These are phyloP conservation scores for Temnothorax nylanderi DNA, from an alignment of 1,140 invertebrate genomes.

Conservation along the genomic window DNA sequence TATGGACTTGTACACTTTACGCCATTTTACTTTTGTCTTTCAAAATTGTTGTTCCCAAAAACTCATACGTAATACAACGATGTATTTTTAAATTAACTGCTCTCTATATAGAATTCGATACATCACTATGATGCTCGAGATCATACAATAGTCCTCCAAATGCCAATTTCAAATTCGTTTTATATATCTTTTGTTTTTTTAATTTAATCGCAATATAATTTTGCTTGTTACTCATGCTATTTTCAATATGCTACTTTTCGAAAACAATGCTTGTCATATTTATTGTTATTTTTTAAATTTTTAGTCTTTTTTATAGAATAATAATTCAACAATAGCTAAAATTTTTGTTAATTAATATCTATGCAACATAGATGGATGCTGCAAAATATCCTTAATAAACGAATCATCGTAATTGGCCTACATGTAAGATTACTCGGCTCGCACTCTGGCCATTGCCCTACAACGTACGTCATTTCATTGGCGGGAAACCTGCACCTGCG, in stretches of 20 bases:
- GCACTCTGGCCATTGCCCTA: conserved; percentile 53
- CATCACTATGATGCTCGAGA: background rate
- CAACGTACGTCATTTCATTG: conserved; percentile 56
- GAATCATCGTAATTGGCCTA: conserved; percentile 1
- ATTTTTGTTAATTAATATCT: background rate
- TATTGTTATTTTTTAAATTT: background rate
- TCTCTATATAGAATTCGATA: conserved; percentile 22
- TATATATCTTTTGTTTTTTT: background rate
- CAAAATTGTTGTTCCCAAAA: background rate
- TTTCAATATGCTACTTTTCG: background rate
- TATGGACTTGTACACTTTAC: background rate
- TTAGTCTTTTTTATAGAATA: background rate
- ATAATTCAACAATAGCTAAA: background rate
- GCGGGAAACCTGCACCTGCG: conserved; percentile 61
- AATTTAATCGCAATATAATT: conserved; percentile 14
- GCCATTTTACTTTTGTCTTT: background rate
- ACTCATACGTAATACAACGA: background rate
- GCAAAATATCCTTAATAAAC: background rate
- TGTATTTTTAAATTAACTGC: background rate
- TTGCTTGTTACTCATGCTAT: background rate
- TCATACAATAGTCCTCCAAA: background rate
- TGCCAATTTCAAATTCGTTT: background rate
- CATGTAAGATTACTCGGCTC: background rate
- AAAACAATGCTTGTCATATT: background rate
- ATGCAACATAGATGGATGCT: background rate